These are phyloP conservation scores for Idaea biselata DNA, from an alignment of 2,888 invertebrate genomes.

Conservation along the genomic window DNA sequence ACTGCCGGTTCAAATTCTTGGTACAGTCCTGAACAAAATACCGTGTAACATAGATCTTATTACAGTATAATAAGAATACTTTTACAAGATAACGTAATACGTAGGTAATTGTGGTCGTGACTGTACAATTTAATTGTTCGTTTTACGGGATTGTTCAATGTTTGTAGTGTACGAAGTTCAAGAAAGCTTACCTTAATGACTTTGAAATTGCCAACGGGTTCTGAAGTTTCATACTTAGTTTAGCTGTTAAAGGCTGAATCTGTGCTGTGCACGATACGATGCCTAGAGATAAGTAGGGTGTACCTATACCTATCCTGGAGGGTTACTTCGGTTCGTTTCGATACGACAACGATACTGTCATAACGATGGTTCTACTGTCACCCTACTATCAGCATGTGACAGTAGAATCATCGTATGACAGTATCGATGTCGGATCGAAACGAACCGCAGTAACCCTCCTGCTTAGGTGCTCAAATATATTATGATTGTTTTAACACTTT, in stretches of 20 bases:
- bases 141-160: background rate
- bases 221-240: background rate
- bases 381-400: no score
- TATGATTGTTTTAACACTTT: no score
- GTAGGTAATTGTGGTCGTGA: background rate
- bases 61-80: background rate
- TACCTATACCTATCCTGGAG: background rate
- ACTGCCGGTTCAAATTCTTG: background rate
- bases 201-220: background rate
- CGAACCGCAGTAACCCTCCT: no score
- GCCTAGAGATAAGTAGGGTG: background rate
- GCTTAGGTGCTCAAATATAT: no score
- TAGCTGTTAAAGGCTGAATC: background rate
- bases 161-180: background rate
- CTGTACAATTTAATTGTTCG: slow-evolving; percentile 1
- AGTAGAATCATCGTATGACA: no score
- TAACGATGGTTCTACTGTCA: no score
- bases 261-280: background rate
- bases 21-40: background rate
- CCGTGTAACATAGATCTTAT: background rate
- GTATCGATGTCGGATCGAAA: no score
- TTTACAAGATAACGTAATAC: background rate
- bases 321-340: no score
- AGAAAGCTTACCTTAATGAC: slow-evolving; percentile 1
- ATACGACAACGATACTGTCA: no score